phyloP scores from a whole-genome alignment of 2,113 vertebrate species.

The Lutjanus erythropterus region DNA sequence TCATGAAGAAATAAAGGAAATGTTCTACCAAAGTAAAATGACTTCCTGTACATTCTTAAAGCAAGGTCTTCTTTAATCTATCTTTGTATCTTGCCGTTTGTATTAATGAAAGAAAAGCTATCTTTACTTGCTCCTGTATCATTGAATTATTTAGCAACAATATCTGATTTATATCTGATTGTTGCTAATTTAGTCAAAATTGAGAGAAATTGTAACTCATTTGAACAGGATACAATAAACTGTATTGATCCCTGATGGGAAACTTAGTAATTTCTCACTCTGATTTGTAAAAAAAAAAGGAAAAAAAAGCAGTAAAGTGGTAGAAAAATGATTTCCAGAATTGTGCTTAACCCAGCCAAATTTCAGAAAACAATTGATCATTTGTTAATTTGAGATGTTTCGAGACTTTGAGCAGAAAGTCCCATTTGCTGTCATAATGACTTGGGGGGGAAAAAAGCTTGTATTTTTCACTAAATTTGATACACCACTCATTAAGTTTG shows the following conservation, averaged over 20 bases:
- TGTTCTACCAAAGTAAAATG: conserved; percentile 24
- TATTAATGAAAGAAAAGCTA: neutral
- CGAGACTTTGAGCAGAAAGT: neutral
- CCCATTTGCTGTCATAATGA: neutral
- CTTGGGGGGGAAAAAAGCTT: too few relatives aligned
- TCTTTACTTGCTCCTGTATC: neutral
- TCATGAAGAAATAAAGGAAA: neutral
- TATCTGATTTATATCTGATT: conserved; percentile 8
- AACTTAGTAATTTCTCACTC: conserved; percentile 5
- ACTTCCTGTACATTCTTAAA: neutral
- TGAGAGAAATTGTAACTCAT: conserved; percentile 24
- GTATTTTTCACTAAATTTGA: neutral
- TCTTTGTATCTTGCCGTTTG: neutral
- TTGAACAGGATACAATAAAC: conserved; percentile 19
- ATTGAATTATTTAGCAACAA: conserved; percentile 36
- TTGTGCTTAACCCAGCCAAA: neutral
- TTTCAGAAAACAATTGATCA: neutral
- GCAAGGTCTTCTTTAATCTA: neutral
- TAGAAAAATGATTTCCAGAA: neutral
- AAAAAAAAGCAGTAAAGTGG: too few relatives aligned
- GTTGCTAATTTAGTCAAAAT: conserved; percentile 18
- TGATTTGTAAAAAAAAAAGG: too few relatives aligned
- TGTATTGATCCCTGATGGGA: conserved; percentile 35
- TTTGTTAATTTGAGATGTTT: neutral
- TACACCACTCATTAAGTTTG: neutral